Base-by-base conservation (phyloP, 1,140 invertebrate species). In the Lordiphosa mommai region DNA sequence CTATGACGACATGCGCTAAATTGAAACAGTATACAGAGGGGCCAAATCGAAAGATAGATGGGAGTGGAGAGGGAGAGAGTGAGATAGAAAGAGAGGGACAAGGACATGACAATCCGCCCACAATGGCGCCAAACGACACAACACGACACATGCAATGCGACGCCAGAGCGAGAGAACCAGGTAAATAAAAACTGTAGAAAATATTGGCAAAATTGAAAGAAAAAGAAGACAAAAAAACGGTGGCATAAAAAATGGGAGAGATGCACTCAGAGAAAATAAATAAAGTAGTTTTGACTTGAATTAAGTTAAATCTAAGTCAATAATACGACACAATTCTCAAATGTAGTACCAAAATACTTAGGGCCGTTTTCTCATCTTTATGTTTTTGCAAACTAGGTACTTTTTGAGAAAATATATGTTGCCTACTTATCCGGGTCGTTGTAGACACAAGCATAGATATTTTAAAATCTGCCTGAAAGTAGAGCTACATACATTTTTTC, bases 1-100 rank as follows among this genome's bases (percentile, higher is more conserved):
- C 74, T 80, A 80, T 80, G 74, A 80, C 74, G 74, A 74, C 74
- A 80, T 80, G 76, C 74, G 74, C 74, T 80, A 80, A 80, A 80
- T 80, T 80, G 74, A 80, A 82, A 80, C 74, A 71, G 66, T 82
- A 73, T 65, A 74, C 60, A 74, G 58, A 48, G 64, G n/a, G 32
- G n/a, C 38, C 6, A 5, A 14, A 8, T 10, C 5, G 23, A n/a
- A 13, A 9, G 23, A 33, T 13, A 16, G 13, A 53, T 13, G n/a
- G 41, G 17, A n/a, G 10, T 13, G 9, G 1, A 30, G 8, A 14
- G 23, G 8, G 10, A 6, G 7, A 9, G 12, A 5, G 30, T 20
- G 30, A 9, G 27, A 10, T 5, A 58, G 17, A 32, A 32, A 34
- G 16, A 44, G 70, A 56, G 69, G 53, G 73, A 68, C 74, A 73